Base-by-base conservation (phyloP, 2,113 vertebrate species). In the Chamaetylas fuelleborni region DNA sequence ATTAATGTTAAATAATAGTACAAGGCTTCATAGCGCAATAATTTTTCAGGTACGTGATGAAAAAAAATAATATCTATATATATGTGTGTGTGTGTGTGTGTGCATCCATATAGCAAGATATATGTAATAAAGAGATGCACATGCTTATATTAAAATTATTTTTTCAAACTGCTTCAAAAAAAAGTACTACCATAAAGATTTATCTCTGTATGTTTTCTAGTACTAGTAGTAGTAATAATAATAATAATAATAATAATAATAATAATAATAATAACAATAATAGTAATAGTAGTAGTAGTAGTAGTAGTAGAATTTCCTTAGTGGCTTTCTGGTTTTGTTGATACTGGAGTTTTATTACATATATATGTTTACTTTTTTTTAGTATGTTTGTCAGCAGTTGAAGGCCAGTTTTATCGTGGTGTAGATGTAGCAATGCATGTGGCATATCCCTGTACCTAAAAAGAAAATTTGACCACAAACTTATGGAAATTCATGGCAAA, bases 21-120 rank as follows among this genome's bases (percentile, higher is more conserved):
- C 54, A 73, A 38, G 4, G 5, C 57, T 93, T 92, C 53, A 38
- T 12, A 53, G 8, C 6, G 70, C 18, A 58, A 53, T 56, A 34
- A 8, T 19, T 81, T 80, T 64, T 11, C 42, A 80, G n/a, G 15
- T n/a, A 48, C 1, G 7, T 23, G 1, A 9, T 25, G n/a, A n/a
- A n/a, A n/a, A n/a, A n/a, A n/a, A n/a, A n/a, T n/a, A n/a, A n/a
- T n/a, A n/a, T n/a, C n/a, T 40, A 2, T 19, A 7, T 20, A 6
- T 61, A 3, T 71, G 2, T 19, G 1, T 23, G 8, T 40, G 14
- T 19, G 1, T 23, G 8, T 40, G 14, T n/a, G 0, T 38, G 1
- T 36, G 5, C 13, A 2, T 26, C 8, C 29, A 11, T 60, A 12
- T 16, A 80, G 8, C 11, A 60, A 17, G 78, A 34, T 14, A 4